Evolutionary conservation across 2,797 vertebrate species (phyloP).

Genomic region (Aplochiton taeniatus): DNA sequence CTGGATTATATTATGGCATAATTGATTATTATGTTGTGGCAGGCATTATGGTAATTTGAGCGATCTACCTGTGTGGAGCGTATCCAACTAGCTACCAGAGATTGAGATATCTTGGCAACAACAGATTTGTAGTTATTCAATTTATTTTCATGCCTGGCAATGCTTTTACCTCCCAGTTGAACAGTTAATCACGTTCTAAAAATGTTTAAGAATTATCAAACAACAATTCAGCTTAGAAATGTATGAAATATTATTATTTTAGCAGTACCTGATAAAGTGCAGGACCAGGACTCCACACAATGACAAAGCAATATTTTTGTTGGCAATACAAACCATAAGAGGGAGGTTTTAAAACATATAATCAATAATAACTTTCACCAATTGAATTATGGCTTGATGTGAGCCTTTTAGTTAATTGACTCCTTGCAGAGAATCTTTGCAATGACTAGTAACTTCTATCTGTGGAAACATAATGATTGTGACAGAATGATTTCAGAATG

Average conservation of each 20-base stretch:
- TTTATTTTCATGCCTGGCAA: too few species aligned
- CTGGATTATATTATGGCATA: constrained; percentile 67
- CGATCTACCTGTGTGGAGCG: constrained; percentile 52
- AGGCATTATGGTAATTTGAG: constrained; percentile 63
- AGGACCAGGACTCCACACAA: constrained; percentile 7
- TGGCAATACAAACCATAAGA: constrained; percentile 42
- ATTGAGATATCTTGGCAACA: too few species aligned
- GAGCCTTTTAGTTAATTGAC: constrained; percentile 77
- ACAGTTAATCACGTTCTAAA: too few species aligned
- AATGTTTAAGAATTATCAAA: too few species aligned
- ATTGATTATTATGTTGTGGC: constrained; percentile 76
- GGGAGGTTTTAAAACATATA: constrained; percentile 63
- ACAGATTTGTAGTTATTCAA: too few species aligned
- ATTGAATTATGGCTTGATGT: constrained; percentile 63
- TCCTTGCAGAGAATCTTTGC: constrained; percentile 48
- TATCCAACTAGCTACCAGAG: too few species aligned
- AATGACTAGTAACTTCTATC: constrained; percentile 58
- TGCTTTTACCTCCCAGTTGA: too few species aligned
- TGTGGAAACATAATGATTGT: constrained; percentile 36
- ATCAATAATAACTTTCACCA: constrained; percentile 72
- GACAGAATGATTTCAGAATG: constrained; percentile 26
- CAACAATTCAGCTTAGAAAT: constrained; percentile 3
- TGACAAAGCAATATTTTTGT: constrained; percentile 34
- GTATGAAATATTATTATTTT: constrained; percentile 29
- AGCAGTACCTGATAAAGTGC: background rate